These are phyloP conservation scores for Muricea muricata DNA, from an alignment of 92 coral and sea anemone species.

Conservation along the genomic window DNA sequence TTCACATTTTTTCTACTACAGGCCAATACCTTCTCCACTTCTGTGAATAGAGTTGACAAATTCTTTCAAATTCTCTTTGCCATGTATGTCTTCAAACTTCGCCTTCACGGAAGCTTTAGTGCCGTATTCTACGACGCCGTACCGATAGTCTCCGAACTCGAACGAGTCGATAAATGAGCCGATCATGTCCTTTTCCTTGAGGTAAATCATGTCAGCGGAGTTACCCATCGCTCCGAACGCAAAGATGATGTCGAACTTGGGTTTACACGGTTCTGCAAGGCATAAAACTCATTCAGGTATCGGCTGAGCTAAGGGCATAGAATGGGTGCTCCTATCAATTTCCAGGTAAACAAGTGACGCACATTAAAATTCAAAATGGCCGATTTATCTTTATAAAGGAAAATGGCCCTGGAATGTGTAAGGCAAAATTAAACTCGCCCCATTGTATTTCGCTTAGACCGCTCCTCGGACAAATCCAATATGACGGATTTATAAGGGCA, in stretches of 20 bases:
- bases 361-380: no score
- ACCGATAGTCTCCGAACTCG: constrained; percentile 49
- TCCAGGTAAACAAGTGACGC: no score
- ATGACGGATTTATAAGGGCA: no score
- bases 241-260: constrained; percentile 36
- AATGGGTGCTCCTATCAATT: no score
- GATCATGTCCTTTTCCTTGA: constrained; percentile 37
- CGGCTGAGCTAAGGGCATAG: no score
- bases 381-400: no score
- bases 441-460: no score
- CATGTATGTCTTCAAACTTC: constrained; percentile 36
- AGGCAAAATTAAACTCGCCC: no score
- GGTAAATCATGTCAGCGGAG: constrained; percentile 44
- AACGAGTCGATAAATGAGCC: constrained; percentile 44
- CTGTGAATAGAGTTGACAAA: constrained; percentile 37
- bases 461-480: no score
- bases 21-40: constrained; percentile 31
- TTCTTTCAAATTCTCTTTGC: constrained; percentile 23
- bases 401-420: no score
- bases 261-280: constrained; percentile 31
- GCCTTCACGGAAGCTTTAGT: constrained; percentile 42
- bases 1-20: no score
- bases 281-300: no score
- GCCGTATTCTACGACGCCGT: constrained; percentile 46
- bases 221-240: constrained; percentile 47